Base-by-base conservation (phyloP, 2,113 vertebrate genomes). In the Opisthocomus hoazin region DNA sequence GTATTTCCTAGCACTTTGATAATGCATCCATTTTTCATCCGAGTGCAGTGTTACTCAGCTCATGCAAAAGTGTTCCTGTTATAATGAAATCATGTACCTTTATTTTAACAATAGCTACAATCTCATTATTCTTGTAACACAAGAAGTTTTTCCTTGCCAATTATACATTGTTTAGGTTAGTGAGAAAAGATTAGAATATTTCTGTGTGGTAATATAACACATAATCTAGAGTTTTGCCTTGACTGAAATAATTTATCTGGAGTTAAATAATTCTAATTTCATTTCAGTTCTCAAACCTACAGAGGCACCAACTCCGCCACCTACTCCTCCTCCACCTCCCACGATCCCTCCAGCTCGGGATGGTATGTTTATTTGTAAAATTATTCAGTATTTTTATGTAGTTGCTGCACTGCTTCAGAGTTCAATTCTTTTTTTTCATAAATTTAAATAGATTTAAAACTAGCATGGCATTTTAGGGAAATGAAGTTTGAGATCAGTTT, bases 281-380 rank as follows among this genome's bases (percentile, higher is more conserved):
- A 41, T 75, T 96, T 65, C 91, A 99, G 99, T 99, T 83, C 79
- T 99, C 89, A 99, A 99, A 94, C 99, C 99, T 70, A 99, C 99
- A 16, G 98, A 99, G 30, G 98, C 98, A 24, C 99, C 99, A 36
- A 99, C 99, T 2, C 96, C 96, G 11, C 98, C 99, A 3, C 99
- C 99, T 15, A 98, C 99, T 12, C 99, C 99, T 23, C 98, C 99
- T 22, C 99, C 99, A 11, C 99, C 99, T 39, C 99, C 99, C 46
- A 99, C 99, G 43, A 99, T 99, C 57, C 99, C 99, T 64, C 99
- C 99, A 8, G 99, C 98, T 41, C 98, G 99, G 74, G 98, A 99
- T 90, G 99, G 99, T 99, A 97, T 97, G 98, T 90, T 64, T 66
- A 6, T 54, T 50, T 91, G 29, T 75, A 78, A 61, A 95, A 65